phyloP scores from a whole-genome alignment of 2,113 vertebrate species.

The Tetrao urogallus region DNA sequence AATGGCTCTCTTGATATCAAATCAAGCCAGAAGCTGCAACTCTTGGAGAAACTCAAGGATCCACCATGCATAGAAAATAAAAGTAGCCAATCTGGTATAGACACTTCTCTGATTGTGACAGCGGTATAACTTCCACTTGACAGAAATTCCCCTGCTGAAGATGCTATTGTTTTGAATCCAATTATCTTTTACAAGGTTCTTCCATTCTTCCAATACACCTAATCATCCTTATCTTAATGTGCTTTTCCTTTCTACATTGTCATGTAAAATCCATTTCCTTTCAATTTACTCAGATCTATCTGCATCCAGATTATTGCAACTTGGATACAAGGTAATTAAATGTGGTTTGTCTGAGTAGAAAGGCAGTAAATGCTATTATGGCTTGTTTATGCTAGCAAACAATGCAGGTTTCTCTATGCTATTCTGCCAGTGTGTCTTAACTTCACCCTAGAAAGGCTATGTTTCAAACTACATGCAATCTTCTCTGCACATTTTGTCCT shows the following conservation, averaged over 20 bases:
- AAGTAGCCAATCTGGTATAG: neutral
- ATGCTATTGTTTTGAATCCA: conserved; percentile 35
- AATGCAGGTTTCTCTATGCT: neutral
- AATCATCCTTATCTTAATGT: conserved; percentile 67
- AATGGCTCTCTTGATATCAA: conserved; percentile 48
- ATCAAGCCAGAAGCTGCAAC: conserved; percentile 27
- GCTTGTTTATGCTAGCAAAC: conserved; percentile 41
- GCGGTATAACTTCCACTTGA: neutral
- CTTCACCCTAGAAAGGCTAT: neutral
- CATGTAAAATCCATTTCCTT: conserved; percentile 62
- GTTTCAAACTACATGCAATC: neutral
- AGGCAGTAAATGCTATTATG: conserved; percentile 33
- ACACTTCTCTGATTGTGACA: neutral
- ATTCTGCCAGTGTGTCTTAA: neutral
- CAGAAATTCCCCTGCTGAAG: conserved; percentile 30
- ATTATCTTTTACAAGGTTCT: conserved; percentile 66
- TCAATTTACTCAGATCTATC: conserved; percentile 56
- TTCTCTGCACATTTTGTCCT: neutral
- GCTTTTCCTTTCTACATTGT: conserved; percentile 50
- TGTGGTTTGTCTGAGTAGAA: conserved; percentile 55
- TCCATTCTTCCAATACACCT: conserved; percentile 58
- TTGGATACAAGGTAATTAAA: conserved; percentile 61
- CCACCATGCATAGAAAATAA: neutral
- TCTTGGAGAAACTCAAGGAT: neutral
- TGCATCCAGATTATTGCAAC: conserved; percentile 57